phyloP scores from a whole-genome alignment of 64 coral and sea anemone species.

The Dendrophyllia cribrosa region DNA sequence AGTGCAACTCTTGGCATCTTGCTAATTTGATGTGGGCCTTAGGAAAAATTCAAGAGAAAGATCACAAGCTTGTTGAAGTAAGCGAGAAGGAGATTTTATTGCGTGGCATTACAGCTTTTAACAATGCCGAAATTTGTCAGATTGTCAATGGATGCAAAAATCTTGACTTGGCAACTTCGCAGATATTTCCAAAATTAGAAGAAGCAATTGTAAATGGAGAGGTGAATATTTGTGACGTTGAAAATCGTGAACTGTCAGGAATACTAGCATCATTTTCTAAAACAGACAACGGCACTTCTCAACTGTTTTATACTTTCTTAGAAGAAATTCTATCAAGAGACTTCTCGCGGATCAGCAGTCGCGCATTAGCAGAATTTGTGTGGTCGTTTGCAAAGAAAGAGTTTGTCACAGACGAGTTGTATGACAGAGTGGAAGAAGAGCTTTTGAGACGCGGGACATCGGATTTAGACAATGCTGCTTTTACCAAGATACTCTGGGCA shows the following conservation, averaged over 20 bases:
- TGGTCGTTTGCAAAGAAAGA: conserved; percentile 42
- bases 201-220: conserved; percentile 30
- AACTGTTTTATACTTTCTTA: conserved; percentile 5
- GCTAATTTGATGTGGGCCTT: conserved; percentile 27
- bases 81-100: conserved; percentile 19
- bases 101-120: conserved; percentile 9
- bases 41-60: conserved; percentile 14
- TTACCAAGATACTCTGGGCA: conserved; percentile 34
- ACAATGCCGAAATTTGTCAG: background rate
- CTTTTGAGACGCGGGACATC: background rate
- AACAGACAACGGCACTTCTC: background rate
- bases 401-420: background rate
- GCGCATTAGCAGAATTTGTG: background rate
- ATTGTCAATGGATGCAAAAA: conserved; percentile 15
- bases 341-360: background rate
- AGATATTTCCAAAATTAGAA: background rate
- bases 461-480: background rate
- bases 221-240: background rate
- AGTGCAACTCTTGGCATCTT: background rate
- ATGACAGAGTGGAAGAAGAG: conserved; percentile 23
- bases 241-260: conserved; percentile 9
- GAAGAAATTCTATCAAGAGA: conserved; percentile 46
- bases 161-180: background rate
- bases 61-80: background rate
- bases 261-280: conserved; percentile 9